Evolutionary conservation across 2,797 vertebrate species (phyloP).

Genomic region (Hipposideros larvatus): DNA sequence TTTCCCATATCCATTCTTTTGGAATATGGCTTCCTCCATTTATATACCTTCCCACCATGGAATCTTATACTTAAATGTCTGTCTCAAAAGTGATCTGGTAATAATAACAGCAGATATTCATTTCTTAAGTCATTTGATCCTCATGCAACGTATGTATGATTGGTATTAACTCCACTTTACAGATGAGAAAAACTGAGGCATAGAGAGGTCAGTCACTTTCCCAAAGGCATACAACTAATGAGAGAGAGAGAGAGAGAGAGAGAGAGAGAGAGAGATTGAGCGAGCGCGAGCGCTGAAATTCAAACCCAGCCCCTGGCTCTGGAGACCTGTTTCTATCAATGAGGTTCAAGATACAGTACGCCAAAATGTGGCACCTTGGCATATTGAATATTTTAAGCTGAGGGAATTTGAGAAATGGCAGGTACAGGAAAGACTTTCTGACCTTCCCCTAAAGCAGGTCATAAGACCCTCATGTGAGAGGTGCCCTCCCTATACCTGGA

Average conservation of each 20-base stretch:
- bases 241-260: neutral
- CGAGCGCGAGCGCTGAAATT: neutral
- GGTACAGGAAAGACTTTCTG: neutral
- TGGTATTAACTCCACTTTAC: neutral
- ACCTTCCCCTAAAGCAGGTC: neutral
- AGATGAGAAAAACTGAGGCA: conserved; percentile 30
- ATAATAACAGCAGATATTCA: neutral
- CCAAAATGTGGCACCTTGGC: neutral
- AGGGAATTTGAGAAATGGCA: neutral
- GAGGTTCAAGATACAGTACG: neutral
- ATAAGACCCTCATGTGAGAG: neutral
- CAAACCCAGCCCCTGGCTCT: neutral
- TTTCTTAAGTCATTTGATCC: neutral
- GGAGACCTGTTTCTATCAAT: neutral
- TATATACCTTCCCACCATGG: neutral
- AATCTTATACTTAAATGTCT: neutral
- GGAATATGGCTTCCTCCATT: neutral
- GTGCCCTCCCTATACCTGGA: neutral
- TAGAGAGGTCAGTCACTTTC: neutral
- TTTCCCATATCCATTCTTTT: neutral
- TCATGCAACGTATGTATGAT: neutral
- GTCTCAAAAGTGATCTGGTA: neutral
- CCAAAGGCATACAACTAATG: neutral
- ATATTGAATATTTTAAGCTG: neutral
- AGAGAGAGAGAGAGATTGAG: neutral